Evolutionary conservation across 2,113 vertebrate species (phyloP).

Genomic region (Fulica atra): DNA sequence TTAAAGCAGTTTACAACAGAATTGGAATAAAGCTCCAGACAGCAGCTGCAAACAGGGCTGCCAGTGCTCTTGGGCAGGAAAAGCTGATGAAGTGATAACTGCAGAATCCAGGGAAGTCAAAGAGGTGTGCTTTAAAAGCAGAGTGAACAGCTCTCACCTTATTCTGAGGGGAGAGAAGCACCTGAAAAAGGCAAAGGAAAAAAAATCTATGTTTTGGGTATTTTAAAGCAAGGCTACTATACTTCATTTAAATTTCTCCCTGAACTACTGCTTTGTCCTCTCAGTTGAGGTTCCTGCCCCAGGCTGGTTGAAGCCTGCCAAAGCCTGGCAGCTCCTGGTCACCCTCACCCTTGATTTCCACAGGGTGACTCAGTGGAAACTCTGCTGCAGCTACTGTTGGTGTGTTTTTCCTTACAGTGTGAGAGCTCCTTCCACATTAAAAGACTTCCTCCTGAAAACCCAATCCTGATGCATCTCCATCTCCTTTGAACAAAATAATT

Average conservation of each 20-base stretch:
- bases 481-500: fast-evolving
- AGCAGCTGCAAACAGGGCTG: background rate
- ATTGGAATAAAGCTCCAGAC: background rate
- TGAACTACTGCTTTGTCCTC: background rate
- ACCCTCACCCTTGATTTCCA: fast-evolving
- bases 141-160: background rate
- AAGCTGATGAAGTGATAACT: background rate
- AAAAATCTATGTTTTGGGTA: fast-evolving
- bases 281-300: background rate
- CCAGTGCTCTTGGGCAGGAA: background rate
- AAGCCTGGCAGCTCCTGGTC: background rate
- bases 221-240: background rate
- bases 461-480: background rate
- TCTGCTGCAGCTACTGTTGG: background rate
- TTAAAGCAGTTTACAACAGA: background rate
- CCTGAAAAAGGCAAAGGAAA: background rate
- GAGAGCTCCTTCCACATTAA: constrained; percentile 11
- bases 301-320: background rate
- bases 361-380: background rate
- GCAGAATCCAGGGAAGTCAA: background rate
- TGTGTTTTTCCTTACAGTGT: background rate
- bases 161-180: background rate
- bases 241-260: background rate
- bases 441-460: background rate
- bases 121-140: background rate